phyloP scores from a whole-genome alignment of 2,113 vertebrate genomes.

The Promerops cafer region DNA sequence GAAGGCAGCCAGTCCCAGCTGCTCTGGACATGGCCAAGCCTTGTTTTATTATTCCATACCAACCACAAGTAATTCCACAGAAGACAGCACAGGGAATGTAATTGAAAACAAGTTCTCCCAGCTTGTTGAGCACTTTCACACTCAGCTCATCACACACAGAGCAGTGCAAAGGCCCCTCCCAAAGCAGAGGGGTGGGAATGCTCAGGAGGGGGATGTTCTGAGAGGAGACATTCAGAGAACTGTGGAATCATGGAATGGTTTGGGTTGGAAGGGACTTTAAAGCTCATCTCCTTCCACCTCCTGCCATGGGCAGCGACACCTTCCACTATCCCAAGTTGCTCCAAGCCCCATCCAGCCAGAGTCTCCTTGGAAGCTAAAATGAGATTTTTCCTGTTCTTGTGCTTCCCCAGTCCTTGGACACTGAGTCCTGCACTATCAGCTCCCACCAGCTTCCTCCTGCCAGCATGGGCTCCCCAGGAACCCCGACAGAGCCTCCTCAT shows the following conservation, averaged over 20 bases:
- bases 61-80: not conserved
- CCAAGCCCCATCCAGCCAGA: not conserved
- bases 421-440: not conserved
- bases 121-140: not conserved
- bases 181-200: not conserved
- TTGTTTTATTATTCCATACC: not conserved
- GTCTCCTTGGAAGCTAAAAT: not conserved
- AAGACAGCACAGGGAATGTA: not conserved
- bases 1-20: not conserved
- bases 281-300: not conserved
- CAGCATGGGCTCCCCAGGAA: not conserved
- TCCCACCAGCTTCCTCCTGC: not conserved
- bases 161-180: not conserved
- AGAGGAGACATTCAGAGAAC: not conserved
- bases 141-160: not conserved
- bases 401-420: not conserved
- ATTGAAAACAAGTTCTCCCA: not conserved
- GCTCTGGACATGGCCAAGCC: not conserved
- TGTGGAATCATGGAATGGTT: not conserved
- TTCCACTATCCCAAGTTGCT: not conserved
- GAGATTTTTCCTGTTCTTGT: not conserved
- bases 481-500: not conserved
- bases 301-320: not conserved
- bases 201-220: not conserved
- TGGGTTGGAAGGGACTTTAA: not conserved